Evolutionary conservation across 37 sponge, comb jelly and placozoan genomes (phyloP).

Genomic region (Dysidea cf. avara): DNA sequence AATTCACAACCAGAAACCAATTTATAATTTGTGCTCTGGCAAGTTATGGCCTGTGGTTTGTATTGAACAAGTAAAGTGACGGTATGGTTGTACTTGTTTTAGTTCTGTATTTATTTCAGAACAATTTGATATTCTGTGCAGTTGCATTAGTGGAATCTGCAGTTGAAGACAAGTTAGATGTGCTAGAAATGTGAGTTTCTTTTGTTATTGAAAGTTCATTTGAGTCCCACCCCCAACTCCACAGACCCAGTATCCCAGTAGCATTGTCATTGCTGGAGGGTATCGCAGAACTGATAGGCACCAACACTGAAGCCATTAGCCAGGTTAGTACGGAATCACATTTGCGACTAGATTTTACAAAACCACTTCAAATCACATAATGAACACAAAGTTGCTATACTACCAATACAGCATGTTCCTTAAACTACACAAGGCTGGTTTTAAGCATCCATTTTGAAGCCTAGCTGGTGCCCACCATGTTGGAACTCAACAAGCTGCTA

Average conservation of each 20-base stretch:
- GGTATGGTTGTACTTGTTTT: too few relatives aligned
- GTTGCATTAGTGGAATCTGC: conserved; percentile 55
- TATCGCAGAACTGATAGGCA: conserved; percentile 61
- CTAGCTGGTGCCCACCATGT: background rate
- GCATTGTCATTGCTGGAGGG: conserved; percentile 59
- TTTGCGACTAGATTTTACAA: background rate
- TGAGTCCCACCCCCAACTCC: too few relatives aligned
- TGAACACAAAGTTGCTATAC: too few relatives aligned
- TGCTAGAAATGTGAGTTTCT: conserved; percentile 54
- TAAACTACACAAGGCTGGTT: too few relatives aligned
- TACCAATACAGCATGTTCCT: too few relatives aligned
- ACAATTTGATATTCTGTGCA: conserved; percentile 57
- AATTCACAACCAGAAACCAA: conserved; percentile 34
- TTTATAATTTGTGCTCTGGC: conserved; percentile 71
- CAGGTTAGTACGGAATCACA: conserved; percentile 14
- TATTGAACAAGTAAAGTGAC: conserved; percentile 45
- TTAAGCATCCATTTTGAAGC: too few relatives aligned
- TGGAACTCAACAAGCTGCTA: too few relatives aligned
- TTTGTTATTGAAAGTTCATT: too few relatives aligned
- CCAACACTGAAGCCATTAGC: conserved; percentile 17
- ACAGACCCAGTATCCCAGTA: conserved; percentile 68
- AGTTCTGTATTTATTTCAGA: conserved; percentile 19
- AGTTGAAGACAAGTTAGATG: conserved; percentile 41
- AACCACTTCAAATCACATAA: too few relatives aligned
- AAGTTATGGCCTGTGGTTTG: conserved; percentile 86